These are phyloP conservation scores for Enteromius fasciolatus DNA, from an alignment of 2,797 vertebrate genomes.

Conservation along the genomic window DNA sequence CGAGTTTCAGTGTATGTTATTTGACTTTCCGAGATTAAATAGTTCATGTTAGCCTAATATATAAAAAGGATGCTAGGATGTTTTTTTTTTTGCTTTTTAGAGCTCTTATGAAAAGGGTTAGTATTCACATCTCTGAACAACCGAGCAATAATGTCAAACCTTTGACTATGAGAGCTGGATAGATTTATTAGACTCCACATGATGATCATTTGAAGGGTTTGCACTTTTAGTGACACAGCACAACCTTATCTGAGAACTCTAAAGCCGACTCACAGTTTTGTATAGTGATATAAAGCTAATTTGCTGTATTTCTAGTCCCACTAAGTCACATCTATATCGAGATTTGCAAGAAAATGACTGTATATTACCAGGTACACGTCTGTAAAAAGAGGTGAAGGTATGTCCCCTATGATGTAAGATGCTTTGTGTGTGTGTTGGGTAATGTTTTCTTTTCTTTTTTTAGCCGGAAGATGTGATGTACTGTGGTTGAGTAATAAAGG, in stretches of 20 bases:
- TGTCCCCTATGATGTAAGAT: constrained; percentile 48
- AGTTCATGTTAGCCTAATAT: constrained; percentile 21
- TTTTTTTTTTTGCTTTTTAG: not conserved
- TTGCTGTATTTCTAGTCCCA: constrained; percentile 19
- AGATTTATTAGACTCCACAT: not conserved
- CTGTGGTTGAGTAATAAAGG: constrained; percentile 56
- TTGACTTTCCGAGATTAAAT: constrained; percentile 17
- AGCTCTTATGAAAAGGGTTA: not conserved
- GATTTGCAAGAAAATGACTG: constrained; percentile 7
- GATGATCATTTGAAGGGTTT: constrained; percentile 3
- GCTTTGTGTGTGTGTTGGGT: constrained; percentile 32
- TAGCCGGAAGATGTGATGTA: constrained; percentile 56
- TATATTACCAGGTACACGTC: constrained; percentile 33
- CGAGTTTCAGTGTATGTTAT: not conserved
- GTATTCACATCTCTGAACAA: constrained; percentile 8
- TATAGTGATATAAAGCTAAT: constrained; percentile 15
- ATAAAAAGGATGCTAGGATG: constrained; percentile 8
- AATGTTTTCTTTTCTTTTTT: constrained; percentile 32
- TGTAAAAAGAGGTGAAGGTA: constrained; percentile 45
- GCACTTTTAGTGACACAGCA: not conserved
- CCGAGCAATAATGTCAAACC: constrained; percentile 32
- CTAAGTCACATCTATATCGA: not conserved
- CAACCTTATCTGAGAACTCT: constrained; percentile 4
- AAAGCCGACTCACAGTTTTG: constrained; percentile 7
- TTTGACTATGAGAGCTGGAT: constrained; percentile 7